Conservation (phyloP, 1,140 invertebrate genomes). For the Amphibalanus amphitrite region DNA sequence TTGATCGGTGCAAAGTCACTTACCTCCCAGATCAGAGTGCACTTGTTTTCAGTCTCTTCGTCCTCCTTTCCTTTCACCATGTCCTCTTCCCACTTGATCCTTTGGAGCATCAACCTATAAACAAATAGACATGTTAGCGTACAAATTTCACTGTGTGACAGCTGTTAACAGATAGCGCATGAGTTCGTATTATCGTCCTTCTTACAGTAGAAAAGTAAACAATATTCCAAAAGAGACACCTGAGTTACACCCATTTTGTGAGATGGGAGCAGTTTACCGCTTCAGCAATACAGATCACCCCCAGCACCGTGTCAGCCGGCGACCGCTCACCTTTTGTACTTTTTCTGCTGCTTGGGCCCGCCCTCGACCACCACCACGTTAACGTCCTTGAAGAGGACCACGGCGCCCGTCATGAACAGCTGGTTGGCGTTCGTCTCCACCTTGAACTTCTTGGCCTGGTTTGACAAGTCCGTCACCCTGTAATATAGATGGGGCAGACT, state of each 20-base stretch:
- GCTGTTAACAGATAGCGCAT: too few species aligned
- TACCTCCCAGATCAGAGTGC: conserved; percentile 73
- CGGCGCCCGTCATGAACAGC: conserved; percentile 83
- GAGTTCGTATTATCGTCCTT: too few species aligned
- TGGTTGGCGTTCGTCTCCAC: conserved; percentile 95
- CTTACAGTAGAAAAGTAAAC: too few species aligned
- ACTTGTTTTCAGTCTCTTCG: conserved; percentile 58
- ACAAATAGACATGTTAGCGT: too few species aligned
- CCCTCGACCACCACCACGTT: conserved; percentile 96
- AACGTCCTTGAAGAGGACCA: conserved; percentile 84
- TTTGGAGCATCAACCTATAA: conserved; percentile 66
- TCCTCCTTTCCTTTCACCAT: conserved; percentile 59
- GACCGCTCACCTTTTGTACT: conserved; percentile 63
- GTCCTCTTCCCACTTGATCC: conserved; percentile 97
- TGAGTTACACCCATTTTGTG: too few species aligned
- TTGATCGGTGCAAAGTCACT: too few species aligned
- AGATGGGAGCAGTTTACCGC: too few species aligned
- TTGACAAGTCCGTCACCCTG: conserved; percentile 73
- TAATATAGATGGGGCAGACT: conserved; percentile 18
- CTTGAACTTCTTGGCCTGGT: conserved; percentile 93
- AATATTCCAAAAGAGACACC: too few species aligned
- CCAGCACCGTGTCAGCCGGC: too few species aligned
- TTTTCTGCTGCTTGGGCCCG: conserved; percentile 89
- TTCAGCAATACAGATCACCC: too few species aligned
- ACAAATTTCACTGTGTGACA: too few species aligned